Evolutionary conservation across 2,888 invertebrate genomes (phyloP).

Genomic region (Amitus sp.): DNA sequence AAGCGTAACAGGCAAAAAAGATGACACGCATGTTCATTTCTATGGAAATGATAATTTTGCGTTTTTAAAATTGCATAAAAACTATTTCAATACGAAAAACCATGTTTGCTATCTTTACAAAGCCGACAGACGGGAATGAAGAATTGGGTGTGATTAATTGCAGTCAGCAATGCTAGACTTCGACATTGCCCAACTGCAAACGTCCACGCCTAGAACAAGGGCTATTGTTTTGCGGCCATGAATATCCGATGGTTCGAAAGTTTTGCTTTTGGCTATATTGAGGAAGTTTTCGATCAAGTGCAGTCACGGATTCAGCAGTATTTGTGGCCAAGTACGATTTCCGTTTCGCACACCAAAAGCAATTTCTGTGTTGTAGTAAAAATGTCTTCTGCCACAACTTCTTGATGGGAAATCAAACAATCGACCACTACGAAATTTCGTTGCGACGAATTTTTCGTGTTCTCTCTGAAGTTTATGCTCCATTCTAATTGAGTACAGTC

Average conservation of each 20-base stretch:
- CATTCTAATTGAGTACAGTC: too few species aligned
- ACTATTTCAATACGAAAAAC: too few species aligned
- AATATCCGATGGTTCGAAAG: conserved; percentile 50
- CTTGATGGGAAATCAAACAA: too few species aligned
- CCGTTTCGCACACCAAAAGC: neutral
- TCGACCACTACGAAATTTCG: too few species aligned
- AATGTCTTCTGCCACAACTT: too few species aligned
- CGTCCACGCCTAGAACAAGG: conserved; percentile 31
- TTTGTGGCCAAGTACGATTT: neutral
- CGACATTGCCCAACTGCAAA: conserved; percentile 39
- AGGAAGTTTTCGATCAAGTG: conserved; percentile 43
- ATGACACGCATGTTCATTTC: too few species aligned
- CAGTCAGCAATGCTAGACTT: conserved; percentile 19
- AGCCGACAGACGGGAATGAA: too few species aligned
- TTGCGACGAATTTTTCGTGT: too few species aligned
- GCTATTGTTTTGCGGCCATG: conserved; percentile 53
- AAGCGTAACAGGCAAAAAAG: too few species aligned
- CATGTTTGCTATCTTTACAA: conserved; percentile 1
- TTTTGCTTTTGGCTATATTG: conserved; percentile 47
- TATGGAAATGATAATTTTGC: too few species aligned
- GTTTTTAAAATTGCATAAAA: too few species aligned
- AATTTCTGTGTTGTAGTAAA: neutral
- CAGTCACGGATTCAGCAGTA: neutral
- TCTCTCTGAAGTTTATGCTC: too few species aligned
- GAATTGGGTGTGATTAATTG: conserved; percentile 41